Evolutionary conservation across 35 echinoderm and acorn worm species (phyloP).

Genomic region (Chiridota heheva): DNA sequence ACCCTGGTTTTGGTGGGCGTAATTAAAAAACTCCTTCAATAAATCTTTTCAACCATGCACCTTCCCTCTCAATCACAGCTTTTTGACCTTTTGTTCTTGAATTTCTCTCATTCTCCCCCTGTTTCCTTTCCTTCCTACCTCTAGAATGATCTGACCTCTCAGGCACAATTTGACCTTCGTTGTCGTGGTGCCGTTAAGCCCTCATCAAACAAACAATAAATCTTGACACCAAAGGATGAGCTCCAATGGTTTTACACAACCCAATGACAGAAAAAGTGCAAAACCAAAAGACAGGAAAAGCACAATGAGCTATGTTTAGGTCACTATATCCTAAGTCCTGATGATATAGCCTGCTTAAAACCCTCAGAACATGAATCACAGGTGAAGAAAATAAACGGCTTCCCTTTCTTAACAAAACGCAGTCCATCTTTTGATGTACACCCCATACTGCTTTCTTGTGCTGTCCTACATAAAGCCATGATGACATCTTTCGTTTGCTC

Average conservation of each 20-base stretch:
- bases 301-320: conserved; percentile 46
- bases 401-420: conserved; percentile 39
- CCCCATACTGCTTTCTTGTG: conserved; percentile 54
- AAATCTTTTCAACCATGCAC: too few species aligned
- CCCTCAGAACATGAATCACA: conserved; percentile 33
- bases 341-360: conserved; percentile 20
- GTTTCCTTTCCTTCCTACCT: too few species aligned
- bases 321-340: conserved; percentile 40
- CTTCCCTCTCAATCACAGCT: too few species aligned
- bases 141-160: too few species aligned
- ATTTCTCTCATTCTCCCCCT: too few species aligned
- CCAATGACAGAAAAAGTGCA: conserved; percentile 33
- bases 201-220: too few species aligned
- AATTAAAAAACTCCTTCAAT: conserved; percentile 66
- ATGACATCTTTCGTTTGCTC: conserved; percentile 51
- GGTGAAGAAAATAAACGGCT: conserved; percentile 41
- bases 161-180: too few species aligned
- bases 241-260: conserved; percentile 27
- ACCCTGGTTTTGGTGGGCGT: conserved; percentile 52
- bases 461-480: conserved; percentile 51
- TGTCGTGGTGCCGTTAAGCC: too few species aligned
- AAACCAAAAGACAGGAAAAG: too few species aligned
- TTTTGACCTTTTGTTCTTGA: too few species aligned
- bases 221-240: conserved; percentile 49
- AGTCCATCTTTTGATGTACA: conserved; percentile 58